These are phyloP conservation scores for Caradrina clavipalpis DNA, from an alignment of 2,888 invertebrate genomes.

Conservation along the genomic window DNA sequence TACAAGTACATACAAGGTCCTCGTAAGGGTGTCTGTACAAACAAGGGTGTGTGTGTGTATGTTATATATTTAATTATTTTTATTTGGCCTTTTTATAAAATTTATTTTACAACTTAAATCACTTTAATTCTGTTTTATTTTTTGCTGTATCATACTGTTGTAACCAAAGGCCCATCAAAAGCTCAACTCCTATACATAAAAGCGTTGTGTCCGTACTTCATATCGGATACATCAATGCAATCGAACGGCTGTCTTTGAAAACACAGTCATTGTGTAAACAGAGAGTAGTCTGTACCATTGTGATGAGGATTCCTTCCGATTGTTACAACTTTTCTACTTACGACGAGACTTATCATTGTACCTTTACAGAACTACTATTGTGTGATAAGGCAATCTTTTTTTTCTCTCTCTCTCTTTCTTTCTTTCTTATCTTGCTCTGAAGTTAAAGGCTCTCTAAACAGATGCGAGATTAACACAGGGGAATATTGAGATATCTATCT, in stretches of 20 bases:
- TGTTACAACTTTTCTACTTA: constrained; percentile 46
- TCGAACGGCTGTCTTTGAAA: constrained; percentile 67
- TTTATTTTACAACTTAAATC: no score
- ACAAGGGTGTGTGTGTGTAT: no score
- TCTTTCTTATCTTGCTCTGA: neutral
- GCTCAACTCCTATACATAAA: neutral
- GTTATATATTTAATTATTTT: no score
- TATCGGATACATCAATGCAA: constrained; percentile 67
- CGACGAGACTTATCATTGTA: constrained; percentile 18
- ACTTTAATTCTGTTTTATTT: no score
- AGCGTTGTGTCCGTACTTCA: constrained; percentile 4
- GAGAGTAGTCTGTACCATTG: constrained; percentile 68
- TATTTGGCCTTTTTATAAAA: no score
- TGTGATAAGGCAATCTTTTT: constrained; percentile 28
- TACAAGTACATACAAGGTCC: no score
- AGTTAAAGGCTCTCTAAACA: no score
- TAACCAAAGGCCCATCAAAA: neutral
- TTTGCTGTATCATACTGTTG: no score
- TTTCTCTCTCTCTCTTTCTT: no score
- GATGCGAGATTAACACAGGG: no score
- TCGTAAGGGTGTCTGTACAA: no score
- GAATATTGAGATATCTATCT: no score
- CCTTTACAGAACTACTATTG: constrained; percentile 37
- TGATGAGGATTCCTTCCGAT: constrained; percentile 68
- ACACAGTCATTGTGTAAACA: constrained; percentile 68